These are phyloP conservation scores for Amniataba percoides DNA, from an alignment of 2,797 vertebrate genomes.

Conservation along the genomic window DNA sequence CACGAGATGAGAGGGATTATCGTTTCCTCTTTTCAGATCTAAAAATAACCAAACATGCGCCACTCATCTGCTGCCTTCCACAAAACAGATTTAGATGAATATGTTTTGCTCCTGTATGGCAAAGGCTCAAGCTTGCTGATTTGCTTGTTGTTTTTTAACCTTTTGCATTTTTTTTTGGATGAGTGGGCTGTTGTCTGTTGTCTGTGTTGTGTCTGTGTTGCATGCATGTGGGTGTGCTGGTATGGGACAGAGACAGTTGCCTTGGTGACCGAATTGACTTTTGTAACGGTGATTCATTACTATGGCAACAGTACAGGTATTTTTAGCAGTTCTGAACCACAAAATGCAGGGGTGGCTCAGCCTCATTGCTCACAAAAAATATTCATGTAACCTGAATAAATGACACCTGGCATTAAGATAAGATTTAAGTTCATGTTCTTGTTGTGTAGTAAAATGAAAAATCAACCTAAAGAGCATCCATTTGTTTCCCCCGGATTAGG, in stretches of 20 bases:
- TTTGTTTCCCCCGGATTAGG: constrained; percentile 9
- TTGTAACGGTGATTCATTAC: constrained; percentile 25
- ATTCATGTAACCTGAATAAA: constrained; percentile 11
- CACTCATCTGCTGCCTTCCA: constrained; percentile 36
- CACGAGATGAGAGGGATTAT: constrained; percentile 49
- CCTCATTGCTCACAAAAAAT: constrained; percentile 17
- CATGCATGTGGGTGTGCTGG: constrained; percentile 2
- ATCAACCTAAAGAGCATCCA: not conserved
- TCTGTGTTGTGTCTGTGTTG: constrained; percentile 31
- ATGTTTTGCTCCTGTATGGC: constrained; percentile 15
- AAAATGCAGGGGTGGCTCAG: constrained; percentile 1
- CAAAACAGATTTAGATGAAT: constrained; percentile 46
- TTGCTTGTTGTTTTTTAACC: not conserved
- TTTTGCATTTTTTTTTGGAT: not conserved
- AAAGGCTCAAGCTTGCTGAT: not conserved
- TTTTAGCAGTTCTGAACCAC: constrained; percentile 35
- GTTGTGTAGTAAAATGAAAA: not conserved
- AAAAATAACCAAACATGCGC: constrained; percentile 52
- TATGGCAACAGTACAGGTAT: constrained; percentile 47
- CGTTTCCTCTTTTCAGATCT: constrained; percentile 54
- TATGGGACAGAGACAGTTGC: constrained; percentile 24
- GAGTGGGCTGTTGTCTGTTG: not conserved
- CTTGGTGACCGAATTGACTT: constrained; percentile 22
- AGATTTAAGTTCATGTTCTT: not conserved
- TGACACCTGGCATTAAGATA: not conserved